phyloP scores from a whole-genome alignment of 2,888 invertebrate genomes.

The Coleophora deauratella region DNA sequence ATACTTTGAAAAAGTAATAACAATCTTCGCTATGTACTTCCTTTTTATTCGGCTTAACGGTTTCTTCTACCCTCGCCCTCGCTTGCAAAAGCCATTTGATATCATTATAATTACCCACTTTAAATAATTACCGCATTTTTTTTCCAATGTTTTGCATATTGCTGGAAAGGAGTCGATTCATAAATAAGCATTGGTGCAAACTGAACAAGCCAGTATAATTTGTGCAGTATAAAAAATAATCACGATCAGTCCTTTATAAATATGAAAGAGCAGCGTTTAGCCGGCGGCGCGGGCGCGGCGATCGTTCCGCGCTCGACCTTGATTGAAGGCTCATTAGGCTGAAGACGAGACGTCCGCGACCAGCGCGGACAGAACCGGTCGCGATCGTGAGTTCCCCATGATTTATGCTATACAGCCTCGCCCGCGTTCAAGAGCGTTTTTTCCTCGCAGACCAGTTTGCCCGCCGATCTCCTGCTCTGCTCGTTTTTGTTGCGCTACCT shows the following conservation, averaged over 20 bases:
- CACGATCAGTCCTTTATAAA: conserved; percentile 9
- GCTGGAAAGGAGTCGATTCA: conserved; percentile 1
- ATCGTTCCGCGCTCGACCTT: conserved; percentile 54
- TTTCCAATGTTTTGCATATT: neutral
- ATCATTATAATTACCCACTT: neutral
- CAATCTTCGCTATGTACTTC: conserved; percentile 23
- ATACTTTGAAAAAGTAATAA: conserved; percentile 39
- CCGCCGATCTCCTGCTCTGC: conserved; percentile 35
- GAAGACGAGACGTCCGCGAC: conserved; percentile 37
- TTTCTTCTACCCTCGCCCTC: conserved; percentile 3
- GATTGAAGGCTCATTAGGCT: conserved; percentile 68
- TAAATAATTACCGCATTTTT: too few relatives aligned
- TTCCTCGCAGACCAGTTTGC: conserved; percentile 56
- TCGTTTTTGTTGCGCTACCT: conserved; percentile 62
- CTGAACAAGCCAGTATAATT: conserved; percentile 2
- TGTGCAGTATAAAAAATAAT: conserved; percentile 4
- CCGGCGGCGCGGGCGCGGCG: conserved; percentile 14
- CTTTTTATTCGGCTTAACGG: neutral
- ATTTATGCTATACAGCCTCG: conserved; percentile 51
- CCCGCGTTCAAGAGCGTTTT: conserved; percentile 45
- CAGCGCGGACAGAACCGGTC: conserved; percentile 48
- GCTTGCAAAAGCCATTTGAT: neutral
- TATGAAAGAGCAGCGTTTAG: conserved; percentile 37
- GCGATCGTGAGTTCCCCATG: conserved; percentile 62
- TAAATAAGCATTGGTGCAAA: neutral